A percentile compares a stretch with the other conserved stretches of the same genome.
Evolutionary conservation across 1,140 invertebrate genomes (phyloP).

Genomic region (Steinernema feltiae): DNA sequence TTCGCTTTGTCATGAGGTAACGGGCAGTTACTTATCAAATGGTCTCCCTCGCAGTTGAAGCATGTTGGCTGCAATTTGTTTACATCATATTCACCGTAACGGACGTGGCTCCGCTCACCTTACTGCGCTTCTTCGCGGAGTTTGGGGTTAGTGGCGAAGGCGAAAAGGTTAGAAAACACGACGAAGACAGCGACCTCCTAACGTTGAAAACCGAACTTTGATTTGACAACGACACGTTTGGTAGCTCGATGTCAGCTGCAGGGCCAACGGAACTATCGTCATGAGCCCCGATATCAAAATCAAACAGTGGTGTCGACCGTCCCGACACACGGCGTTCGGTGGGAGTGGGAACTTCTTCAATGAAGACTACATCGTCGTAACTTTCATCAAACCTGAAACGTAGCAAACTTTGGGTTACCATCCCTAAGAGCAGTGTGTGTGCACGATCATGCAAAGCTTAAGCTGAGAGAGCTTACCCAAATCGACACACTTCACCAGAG

Average conservation of each 20-base stretch:
- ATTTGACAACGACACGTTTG: no score
- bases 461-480: background rate
- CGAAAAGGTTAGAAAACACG: background rate
- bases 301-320: background rate
- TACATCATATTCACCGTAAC: no score
- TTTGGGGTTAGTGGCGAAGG: background rate
- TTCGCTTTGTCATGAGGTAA: slow-evolving; percentile 21
- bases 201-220: background rate
- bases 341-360: background rate
- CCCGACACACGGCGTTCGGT: background rate
- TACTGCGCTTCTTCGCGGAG: background rate
- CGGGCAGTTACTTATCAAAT: slow-evolving; percentile 21
- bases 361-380: background rate
- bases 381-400: background rate
- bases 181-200: background rate
- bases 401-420: no score
- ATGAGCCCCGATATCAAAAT: background rate
- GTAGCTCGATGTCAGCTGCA: no score
- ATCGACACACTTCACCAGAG: background rate
- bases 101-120: no score
- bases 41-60: slow-evolving; percentile 39
- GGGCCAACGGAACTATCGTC: background rate
- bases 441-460: no score
- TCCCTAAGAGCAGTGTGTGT: no score
- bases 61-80: slow-evolving; percentile 13